These are phyloP conservation scores for Grus americana DNA, from an alignment of 2,113 vertebrate genomes.

Conservation along the genomic window DNA sequence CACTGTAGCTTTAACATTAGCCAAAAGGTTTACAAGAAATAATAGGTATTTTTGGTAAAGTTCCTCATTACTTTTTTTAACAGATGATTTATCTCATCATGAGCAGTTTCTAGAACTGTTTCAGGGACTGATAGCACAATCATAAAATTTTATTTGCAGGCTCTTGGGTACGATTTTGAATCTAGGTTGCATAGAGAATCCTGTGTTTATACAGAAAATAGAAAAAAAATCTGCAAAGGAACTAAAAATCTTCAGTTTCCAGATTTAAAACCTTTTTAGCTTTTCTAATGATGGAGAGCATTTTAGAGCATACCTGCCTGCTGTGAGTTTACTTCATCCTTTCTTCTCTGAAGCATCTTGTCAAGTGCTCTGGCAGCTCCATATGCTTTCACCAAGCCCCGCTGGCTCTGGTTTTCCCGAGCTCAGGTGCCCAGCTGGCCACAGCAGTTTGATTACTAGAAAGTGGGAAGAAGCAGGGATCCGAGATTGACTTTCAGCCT, in stretches of 20 bases:
- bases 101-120: neutral
- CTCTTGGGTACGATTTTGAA: neutral
- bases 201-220: neutral
- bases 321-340: neutral
- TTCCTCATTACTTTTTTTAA: neutral
- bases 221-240: neutral
- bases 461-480: neutral
- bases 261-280: neutral
- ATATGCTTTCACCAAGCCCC: conserved; percentile 41
- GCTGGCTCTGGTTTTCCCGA: neutral
- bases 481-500: conserved; percentile 13
- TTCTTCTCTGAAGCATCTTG: conserved; percentile 15
- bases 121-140: neutral
- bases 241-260: neutral
- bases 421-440: conserved; percentile 23
- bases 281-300: neutral
- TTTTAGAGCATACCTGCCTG: neutral
- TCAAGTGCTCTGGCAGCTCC: conserved; percentile 26
- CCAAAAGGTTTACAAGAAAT: neutral
- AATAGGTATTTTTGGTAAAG: neutral
- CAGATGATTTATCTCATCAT: neutral
- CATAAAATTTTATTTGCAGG: neutral
- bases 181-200: neutral
- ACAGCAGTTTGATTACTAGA: conserved; percentile 26
- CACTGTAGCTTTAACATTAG: neutral